phyloP scores from a whole-genome alignment of 1,140 invertebrate genomes.

The Monochamus saltuarius region DNA sequence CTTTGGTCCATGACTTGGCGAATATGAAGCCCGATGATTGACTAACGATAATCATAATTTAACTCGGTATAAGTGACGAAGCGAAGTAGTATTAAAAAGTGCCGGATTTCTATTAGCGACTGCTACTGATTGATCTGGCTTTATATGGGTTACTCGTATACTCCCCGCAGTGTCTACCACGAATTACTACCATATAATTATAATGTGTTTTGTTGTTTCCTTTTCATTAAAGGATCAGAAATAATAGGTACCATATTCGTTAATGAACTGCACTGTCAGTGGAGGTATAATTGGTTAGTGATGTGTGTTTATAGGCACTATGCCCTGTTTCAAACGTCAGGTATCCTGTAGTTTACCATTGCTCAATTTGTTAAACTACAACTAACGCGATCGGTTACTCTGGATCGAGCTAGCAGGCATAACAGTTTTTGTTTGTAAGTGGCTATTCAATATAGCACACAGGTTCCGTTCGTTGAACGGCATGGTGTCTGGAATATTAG shows the following conservation, averaged over 20 bases:
- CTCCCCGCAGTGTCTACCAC: constrained; percentile 29
- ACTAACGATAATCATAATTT: constrained; percentile 38
- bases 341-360: constrained; percentile 16
- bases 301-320: too few species aligned
- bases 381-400: too few species aligned
- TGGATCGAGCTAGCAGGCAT: too few species aligned
- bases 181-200: constrained; percentile 22
- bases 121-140: constrained; percentile 33
- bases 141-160: constrained; percentile 8
- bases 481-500: too few species aligned
- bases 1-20: constrained; percentile 28
- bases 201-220: constrained; percentile 32
- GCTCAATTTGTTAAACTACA: constrained; percentile 7
- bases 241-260: constrained; percentile 29
- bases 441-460: too few species aligned
- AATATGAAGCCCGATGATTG: constrained; percentile 36
- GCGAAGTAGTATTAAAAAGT: constrained; percentile 34
- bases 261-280: constrained; percentile 12
- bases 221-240: constrained; percentile 35
- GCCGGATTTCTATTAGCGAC: constrained; percentile 31
- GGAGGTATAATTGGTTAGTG: too few species aligned
- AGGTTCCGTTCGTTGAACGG: too few species aligned
- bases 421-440: too few species aligned
- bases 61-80: constrained; percentile 33
- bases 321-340: constrained; percentile 5